These are phyloP conservation scores for Nyctibius grandis DNA, from an alignment of 2,797 vertebrate genomes.

Conservation along the genomic window DNA sequence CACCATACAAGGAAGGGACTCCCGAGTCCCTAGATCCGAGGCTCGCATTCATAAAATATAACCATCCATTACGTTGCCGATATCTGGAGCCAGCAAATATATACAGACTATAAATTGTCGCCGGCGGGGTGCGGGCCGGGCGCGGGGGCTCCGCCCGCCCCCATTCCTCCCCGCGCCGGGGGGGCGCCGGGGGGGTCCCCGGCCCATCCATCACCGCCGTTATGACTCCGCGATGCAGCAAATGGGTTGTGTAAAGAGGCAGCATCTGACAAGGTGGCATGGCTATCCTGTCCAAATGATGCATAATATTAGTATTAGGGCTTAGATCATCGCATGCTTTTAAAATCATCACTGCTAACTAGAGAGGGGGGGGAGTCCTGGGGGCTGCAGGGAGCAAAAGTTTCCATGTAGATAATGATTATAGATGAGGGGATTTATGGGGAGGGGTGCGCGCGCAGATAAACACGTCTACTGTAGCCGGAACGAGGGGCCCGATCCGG, in stretches of 20 bases:
- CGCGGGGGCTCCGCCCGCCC: slow-evolving; percentile 62
- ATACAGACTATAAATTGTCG: slow-evolving; percentile 90
- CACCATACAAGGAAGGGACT: slow-evolving; percentile 78
- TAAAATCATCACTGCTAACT: slow-evolving; percentile 61
- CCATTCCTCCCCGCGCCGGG: slow-evolving; percentile 64
- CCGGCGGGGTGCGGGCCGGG: slow-evolving; percentile 61
- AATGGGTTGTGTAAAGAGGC: slow-evolving; percentile 66
- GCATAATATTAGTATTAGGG: slow-evolving; percentile 62
- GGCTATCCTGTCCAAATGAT: slow-evolving; percentile 67
- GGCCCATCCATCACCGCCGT: slow-evolving; percentile 67
- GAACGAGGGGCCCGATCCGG: not conserved
- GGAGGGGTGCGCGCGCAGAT: not conserved
- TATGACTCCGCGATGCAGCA: slow-evolving; percentile 63
- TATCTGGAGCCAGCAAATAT: slow-evolving; percentile 90
- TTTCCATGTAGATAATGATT: slow-evolving; percentile 34
- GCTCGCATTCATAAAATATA: slow-evolving; percentile 77
- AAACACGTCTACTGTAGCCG: not conserved
- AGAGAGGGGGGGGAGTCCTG: not conserved
- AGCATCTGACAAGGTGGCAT: slow-evolving; percentile 64
- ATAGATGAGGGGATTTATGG: not conserved
- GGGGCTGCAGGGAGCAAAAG: slow-evolving; percentile 10
- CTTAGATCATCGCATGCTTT: slow-evolving; percentile 61
- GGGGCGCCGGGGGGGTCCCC: slow-evolving; percentile 53
- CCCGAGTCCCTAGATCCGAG: slow-evolving; percentile 65
- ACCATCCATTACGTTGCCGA: slow-evolving; percentile 77